phyloP scores from a whole-genome alignment of 1,140 invertebrate species.

The Pomacea maculata region DNA sequence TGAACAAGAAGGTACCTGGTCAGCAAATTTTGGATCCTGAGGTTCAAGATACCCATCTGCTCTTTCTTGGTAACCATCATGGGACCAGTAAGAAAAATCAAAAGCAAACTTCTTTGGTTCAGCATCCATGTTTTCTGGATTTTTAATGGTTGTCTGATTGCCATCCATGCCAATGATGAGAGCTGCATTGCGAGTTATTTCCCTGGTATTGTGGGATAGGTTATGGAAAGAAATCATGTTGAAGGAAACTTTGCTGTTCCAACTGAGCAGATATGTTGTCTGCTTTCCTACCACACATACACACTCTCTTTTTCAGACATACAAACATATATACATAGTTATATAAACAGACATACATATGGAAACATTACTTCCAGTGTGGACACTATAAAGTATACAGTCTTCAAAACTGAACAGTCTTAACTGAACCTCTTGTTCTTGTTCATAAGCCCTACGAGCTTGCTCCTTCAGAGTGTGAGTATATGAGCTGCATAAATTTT shows the following conservation, averaged over 20 bases:
- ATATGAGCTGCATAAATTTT: too few species aligned
- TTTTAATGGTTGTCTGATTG: slow-evolving; percentile 67
- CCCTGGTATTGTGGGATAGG: slow-evolving; percentile 69
- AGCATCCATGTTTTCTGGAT: slow-evolving; percentile 66
- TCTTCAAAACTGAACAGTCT: too few species aligned
- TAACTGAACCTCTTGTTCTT: too few species aligned
- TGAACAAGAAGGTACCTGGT: slow-evolving; percentile 45
- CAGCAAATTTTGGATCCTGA: slow-evolving; percentile 55
- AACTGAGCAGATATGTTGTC: background rate
- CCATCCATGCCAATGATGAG: slow-evolving; percentile 71
- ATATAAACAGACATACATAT: too few species aligned
- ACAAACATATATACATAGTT: too few species aligned
- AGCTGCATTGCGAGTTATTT: slow-evolving; percentile 68
- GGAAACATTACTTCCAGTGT: too few species aligned
- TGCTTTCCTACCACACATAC: background rate
- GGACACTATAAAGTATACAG: too few species aligned
- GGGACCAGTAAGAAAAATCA: slow-evolving; percentile 75
- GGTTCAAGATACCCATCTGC: slow-evolving; percentile 67
- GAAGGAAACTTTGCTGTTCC: background rate
- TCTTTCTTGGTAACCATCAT: slow-evolving; percentile 70
- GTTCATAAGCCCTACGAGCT: too few species aligned
- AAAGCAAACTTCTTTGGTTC: slow-evolving; percentile 70
- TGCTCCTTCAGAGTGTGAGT: too few species aligned
- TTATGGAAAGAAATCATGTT: slow-evolving; percentile 39
- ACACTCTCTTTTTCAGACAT: too few species aligned